phyloP scores from a whole-genome alignment of 35 echinoderm and acorn worm genomes.

The Stichopus chloronotus region DNA sequence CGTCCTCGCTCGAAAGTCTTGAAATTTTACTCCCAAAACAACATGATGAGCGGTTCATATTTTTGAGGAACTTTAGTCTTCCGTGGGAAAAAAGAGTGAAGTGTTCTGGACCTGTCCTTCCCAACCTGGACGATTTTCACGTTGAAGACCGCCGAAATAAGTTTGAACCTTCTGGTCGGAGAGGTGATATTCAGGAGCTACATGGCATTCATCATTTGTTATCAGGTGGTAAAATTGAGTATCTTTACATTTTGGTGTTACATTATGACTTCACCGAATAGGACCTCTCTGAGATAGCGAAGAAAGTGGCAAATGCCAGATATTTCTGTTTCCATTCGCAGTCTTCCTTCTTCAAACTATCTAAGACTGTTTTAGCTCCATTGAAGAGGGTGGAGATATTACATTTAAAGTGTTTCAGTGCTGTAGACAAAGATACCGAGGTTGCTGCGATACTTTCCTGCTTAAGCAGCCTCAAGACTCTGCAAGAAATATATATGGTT shows the following conservation, averaged over 20 bases:
- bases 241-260: neutral
- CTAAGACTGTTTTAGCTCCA: neutral
- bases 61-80: too few relatives aligned
- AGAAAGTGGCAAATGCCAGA: conserved; percentile 18
- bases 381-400: conserved; percentile 8
- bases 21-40: neutral
- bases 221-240: conserved; percentile 3
- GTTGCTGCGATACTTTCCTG: neutral
- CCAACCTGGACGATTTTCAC: conserved; percentile 22
- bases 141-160: conserved; percentile 31
- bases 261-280: neutral
- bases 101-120: neutral
- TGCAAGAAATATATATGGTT: conserved; percentile 11
- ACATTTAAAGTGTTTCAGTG: conserved; percentile 17
- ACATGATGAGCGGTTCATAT: too few relatives aligned
- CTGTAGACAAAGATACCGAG: conserved; percentile 18
- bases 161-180: neutral
- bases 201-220: conserved; percentile 2
- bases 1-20: conserved; percentile 16
- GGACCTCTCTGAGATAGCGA: neutral
- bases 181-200: conserved; percentile 13
- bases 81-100: neutral
- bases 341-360: neutral
- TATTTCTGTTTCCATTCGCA: conserved; percentile 4
- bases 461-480: neutral